A percentile compares a stretch with the other conserved stretches of the same genome.
phyloP scores from a whole-genome alignment of 2,888 invertebrate genomes.

The Oligia strigilis region DNA sequence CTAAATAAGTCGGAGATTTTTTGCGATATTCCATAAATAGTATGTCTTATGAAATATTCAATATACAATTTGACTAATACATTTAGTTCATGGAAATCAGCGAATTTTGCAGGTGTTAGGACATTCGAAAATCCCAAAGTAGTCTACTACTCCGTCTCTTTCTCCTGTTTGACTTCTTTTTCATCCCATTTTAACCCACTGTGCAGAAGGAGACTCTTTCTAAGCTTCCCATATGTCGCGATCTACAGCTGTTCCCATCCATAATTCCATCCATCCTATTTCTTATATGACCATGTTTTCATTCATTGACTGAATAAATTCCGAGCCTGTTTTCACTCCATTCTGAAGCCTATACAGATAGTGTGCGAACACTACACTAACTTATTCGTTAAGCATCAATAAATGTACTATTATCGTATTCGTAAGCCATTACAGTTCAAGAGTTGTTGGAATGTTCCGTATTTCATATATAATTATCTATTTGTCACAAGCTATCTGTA shows the following conservation, averaged over 20 bases:
- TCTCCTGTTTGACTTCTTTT: neutral
- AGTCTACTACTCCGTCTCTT: neutral
- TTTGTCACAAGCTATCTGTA: neutral
- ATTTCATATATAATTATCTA: neutral
- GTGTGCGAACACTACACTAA: constrained; percentile 4
- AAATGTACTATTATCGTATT: constrained; percentile 36
- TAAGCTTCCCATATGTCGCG: neutral
- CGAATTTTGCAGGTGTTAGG: neutral
- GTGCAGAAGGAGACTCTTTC: neutral
- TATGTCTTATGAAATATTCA: constrained; percentile 8
- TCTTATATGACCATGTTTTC: neutral
- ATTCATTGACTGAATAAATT: neutral
- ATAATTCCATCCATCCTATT: neutral
- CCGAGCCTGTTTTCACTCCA: neutral
- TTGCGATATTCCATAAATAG: neutral
- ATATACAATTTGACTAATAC: neutral
- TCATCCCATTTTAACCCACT: neutral
- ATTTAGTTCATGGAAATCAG: neutral
- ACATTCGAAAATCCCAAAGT: neutral
- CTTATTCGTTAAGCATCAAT: constrained; percentile 17
- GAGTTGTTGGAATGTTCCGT: constrained; percentile 14
- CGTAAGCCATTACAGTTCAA: constrained; percentile 45
- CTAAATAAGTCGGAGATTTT: neutral
- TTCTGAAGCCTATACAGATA: neutral
- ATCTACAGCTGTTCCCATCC: neutral